Conservation (phyloP, 2,797 vertebrate genomes). For the Sparus aurata region DNA sequence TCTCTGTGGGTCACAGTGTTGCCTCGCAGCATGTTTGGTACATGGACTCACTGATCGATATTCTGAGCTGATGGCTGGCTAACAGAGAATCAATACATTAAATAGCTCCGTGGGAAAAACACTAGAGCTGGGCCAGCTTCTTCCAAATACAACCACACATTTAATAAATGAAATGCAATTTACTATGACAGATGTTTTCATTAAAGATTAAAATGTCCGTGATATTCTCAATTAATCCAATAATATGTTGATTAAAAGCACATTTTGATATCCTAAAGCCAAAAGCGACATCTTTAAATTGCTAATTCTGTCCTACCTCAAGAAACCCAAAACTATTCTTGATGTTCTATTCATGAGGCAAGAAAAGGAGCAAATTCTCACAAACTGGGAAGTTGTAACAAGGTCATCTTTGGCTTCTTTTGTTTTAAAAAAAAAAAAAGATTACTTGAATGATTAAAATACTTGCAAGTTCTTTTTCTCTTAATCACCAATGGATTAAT, state of each 20-base stretch:
- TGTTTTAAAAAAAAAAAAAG: too few species aligned
- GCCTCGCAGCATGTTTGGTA: conserved; percentile 44
- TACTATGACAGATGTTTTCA: background rate
- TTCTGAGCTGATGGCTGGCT: conserved; percentile 52
- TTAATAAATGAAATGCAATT: conserved; percentile 2
- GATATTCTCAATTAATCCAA: background rate
- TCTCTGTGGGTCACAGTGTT: conserved; percentile 27
- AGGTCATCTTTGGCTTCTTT: background rate
- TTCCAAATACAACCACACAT: background rate
- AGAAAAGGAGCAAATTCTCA: background rate
- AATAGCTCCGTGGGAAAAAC: conserved; percentile 45
- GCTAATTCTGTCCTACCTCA: background rate
- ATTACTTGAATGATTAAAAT: too few species aligned
- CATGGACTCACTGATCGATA: conserved; percentile 51
- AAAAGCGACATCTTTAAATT: background rate
- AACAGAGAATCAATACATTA: conserved; percentile 62
- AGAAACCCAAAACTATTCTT: background rate
- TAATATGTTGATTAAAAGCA: background rate
- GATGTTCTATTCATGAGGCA: background rate
- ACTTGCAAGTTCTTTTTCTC: too few species aligned
- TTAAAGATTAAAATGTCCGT: background rate
- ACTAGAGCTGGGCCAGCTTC: conserved; percentile 11
- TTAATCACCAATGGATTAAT: too few species aligned
- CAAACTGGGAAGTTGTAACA: background rate
- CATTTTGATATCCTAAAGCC: background rate